Percentiles rank a stretch among this genome's conserved stretches.
Conservation (phyloP, 2,113 vertebrate species). For the Xiphophorus couchianus region DNA sequence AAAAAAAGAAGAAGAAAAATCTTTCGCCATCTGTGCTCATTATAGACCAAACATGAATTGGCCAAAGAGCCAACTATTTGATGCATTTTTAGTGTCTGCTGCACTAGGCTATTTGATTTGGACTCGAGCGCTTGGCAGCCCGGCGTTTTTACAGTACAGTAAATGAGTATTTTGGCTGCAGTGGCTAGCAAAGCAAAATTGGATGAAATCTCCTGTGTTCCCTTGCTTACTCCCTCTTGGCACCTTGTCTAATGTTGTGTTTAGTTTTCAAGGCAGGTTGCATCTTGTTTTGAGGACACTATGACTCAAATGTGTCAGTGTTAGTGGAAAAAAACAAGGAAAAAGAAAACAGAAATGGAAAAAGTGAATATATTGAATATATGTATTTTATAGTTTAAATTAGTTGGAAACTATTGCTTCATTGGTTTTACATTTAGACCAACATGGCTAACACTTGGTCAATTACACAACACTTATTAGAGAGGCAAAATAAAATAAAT, state of each 20-base stretch:
- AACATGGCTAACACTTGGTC: neutral
- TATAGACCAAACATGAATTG: conserved; percentile 57
- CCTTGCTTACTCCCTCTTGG: conserved; percentile 48
- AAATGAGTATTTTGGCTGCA: conserved; percentile 71
- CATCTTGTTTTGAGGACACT: conserved; percentile 48
- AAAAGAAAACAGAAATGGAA: neutral
- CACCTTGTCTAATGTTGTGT: conserved; percentile 50
- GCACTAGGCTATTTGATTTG: conserved; percentile 63
- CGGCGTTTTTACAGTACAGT: conserved; percentile 65
- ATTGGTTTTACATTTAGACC: neutral
- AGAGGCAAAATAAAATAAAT: conserved; percentile 3
- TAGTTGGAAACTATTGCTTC: neutral
- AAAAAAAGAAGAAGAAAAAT: conserved; percentile 1
- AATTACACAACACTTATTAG: conserved; percentile 7
- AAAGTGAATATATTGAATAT: neutral
- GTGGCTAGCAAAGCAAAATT: conserved; percentile 54
- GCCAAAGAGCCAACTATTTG: conserved; percentile 49
- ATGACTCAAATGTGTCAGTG: conserved; percentile 26
- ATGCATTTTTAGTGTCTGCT: conserved; percentile 54
- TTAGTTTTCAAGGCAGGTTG: conserved; percentile 57
- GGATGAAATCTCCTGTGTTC: conserved; percentile 51
- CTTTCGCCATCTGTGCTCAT: conserved; percentile 59
- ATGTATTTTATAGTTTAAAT: no score
- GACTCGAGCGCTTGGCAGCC: conserved; percentile 59
- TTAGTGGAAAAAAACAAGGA: neutral